Evolutionary conservation across 2,113 vertebrate species (phyloP).

Genomic region (Triplophysa rosa): DNA sequence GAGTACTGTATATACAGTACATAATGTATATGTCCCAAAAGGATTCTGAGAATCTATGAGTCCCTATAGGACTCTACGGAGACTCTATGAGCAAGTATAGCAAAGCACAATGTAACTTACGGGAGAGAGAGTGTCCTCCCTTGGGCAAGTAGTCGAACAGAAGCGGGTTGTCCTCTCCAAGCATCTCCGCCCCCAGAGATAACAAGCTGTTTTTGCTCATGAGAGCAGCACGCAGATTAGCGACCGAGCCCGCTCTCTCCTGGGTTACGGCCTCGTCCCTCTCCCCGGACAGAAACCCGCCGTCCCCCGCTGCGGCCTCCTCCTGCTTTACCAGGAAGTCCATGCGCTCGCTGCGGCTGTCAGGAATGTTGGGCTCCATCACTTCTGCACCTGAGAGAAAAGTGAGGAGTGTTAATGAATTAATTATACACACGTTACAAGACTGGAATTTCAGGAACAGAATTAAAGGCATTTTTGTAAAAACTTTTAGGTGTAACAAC

Average conservation of each 20-base stretch:
- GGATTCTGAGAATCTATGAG: neutral
- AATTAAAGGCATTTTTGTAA: neutral
- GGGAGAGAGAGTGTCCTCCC: constrained; percentile 88
- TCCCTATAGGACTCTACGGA: neutral
- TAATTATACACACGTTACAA: neutral
- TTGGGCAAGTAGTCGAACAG: constrained; percentile 96
- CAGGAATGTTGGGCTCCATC: constrained; percentile 84
- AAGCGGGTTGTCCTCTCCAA: constrained; percentile 91
- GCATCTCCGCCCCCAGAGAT: constrained; percentile 91
- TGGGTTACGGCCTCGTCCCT: constrained; percentile 78
- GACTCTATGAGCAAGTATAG: constrained; percentile 32
- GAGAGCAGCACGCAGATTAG: constrained; percentile 91
- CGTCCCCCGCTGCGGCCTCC: constrained; percentile 79
- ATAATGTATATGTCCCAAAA: neutral
- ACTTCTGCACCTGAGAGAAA: constrained; percentile 77
- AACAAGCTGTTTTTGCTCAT: constrained; percentile 98
- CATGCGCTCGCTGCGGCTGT: constrained; percentile 80
- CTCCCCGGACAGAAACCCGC: constrained; percentile 78
- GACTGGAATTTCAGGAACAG: neutral
- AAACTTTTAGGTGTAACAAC: too few species aligned
- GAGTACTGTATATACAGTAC: neutral
- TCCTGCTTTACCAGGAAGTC: constrained; percentile 85
- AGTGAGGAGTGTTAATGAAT: constrained; percentile 33
- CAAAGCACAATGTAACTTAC: constrained; percentile 80
- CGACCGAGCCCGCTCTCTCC: constrained; percentile 77